Evolutionary conservation across 1,140 invertebrate species (phyloP).

Genomic region (Mesaphorura yosii): DNA sequence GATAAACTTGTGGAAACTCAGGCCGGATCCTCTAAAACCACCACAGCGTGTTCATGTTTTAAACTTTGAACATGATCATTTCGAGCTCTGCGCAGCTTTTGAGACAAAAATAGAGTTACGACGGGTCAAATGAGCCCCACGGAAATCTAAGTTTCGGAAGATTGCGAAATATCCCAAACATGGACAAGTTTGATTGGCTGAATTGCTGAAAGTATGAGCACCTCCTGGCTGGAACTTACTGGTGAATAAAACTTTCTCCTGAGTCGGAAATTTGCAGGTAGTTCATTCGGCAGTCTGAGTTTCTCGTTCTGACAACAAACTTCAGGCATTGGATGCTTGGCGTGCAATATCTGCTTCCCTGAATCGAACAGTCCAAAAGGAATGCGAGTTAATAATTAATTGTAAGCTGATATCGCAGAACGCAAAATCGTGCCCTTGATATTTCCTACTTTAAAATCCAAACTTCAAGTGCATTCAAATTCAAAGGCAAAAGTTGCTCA

Average conservation of each 20-base stretch:
- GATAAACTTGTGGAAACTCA: too few species aligned
- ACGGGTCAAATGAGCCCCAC: not conserved
- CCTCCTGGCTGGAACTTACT: conserved; percentile 12
- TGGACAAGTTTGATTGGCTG: not conserved
- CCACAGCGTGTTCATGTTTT: too few species aligned
- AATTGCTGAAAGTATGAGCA: not conserved
- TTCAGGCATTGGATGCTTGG: conserved; percentile 21
- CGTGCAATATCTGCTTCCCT: conserved; percentile 28
- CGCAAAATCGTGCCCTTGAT: too few species aligned
- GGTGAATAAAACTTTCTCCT: conserved; percentile 18
- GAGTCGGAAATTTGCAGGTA: conserved; percentile 28
- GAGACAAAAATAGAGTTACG: too few species aligned
- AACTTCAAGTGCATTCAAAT: too few species aligned
- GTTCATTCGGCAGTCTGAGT: conserved; percentile 14
- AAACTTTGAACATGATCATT: too few species aligned
- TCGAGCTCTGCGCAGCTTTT: too few species aligned
- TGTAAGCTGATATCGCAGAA: too few species aligned
- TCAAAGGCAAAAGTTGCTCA: too few species aligned
- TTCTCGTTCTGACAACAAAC: conserved; percentile 8
- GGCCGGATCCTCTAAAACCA: too few species aligned
- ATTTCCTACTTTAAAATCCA: too few species aligned
- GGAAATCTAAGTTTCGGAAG: not conserved
- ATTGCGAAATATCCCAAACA: not conserved
- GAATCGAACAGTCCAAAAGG: not conserved
- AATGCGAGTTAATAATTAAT: not conserved